Percentiles rank a stretch among this genome's conserved stretches.
Conservation (phyloP, 2,888 invertebrate genomes). For the Callinectes sapidus region DNA sequence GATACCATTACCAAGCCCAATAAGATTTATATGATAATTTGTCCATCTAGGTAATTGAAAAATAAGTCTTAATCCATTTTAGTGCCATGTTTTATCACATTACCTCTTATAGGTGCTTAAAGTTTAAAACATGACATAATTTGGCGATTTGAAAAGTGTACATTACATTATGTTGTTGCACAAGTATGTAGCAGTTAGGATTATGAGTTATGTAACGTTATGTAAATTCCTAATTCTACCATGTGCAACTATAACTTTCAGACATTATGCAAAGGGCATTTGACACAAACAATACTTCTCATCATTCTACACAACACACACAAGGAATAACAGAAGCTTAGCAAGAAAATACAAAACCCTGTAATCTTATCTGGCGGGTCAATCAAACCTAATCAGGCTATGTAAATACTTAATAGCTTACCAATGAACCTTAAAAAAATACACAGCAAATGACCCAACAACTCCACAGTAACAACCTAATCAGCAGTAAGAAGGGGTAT, state of each 20-base stretch:
- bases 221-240: background rate
- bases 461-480: background rate
- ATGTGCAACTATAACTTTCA: background rate
- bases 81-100: no score
- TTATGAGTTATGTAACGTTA: background rate
- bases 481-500: no score
- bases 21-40: background rate
- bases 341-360: background rate
- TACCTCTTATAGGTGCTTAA: no score
- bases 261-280: background rate
- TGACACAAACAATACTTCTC: background rate
- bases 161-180: no score
- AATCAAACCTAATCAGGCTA: background rate
- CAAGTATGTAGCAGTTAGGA: background rate
- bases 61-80: no score
- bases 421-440: background rate
- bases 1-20: background rate
- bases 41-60: no score
- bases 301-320: background rate
- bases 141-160: no score
- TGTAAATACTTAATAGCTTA: no score
- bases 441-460: background rate
- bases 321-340: background rate
- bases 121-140: no score
- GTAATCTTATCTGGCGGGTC: background rate